These are phyloP conservation scores for Austrofundulus limnaeus DNA, from an alignment of 2,113 vertebrate species.

Conservation along the genomic window DNA sequence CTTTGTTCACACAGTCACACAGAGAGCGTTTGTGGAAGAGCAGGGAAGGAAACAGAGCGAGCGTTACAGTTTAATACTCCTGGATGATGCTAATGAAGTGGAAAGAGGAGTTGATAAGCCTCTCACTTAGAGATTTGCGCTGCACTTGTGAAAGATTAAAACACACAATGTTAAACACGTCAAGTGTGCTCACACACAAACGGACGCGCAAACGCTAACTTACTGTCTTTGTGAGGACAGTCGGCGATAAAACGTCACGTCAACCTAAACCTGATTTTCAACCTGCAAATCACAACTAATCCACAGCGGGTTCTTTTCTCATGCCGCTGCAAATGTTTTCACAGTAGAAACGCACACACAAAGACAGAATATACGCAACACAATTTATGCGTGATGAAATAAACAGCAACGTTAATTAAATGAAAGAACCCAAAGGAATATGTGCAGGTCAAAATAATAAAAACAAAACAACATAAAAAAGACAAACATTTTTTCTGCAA, in stretches of 20 bases:
- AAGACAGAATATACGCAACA: background rate
- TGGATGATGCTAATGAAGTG: slow-evolving; percentile 43
- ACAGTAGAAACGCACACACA: background rate
- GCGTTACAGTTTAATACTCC: slow-evolving; percentile 27
- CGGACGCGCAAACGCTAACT: background rate
- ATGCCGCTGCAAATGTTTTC: background rate
- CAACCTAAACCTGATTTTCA: background rate
- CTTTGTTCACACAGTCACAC: background rate
- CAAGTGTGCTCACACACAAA: background rate
- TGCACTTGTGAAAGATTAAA: slow-evolving; percentile 37
- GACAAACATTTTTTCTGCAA: background rate
- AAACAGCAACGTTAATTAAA: slow-evolving; percentile 54
- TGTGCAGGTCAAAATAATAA: slow-evolving; percentile 24
- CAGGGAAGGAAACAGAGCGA: background rate
- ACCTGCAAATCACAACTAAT: background rate
- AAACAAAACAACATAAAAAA: slow-evolving; percentile 19
- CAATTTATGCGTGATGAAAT: slow-evolving; percentile 37
- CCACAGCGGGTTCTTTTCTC: background rate
- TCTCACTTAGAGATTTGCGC: slow-evolving; percentile 37
- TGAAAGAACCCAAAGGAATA: slow-evolving; percentile 29
- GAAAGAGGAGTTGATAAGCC: slow-evolving; percentile 38
- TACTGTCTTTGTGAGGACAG: background rate
- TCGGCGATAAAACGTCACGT: background rate
- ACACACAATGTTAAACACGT: background rate
- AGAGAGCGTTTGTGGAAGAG: background rate